Percentiles rank a stretch among this genome's conserved stretches.
Conservation (phyloP, 2,113 vertebrate genomes). For the Oceanites oceanicus region DNA sequence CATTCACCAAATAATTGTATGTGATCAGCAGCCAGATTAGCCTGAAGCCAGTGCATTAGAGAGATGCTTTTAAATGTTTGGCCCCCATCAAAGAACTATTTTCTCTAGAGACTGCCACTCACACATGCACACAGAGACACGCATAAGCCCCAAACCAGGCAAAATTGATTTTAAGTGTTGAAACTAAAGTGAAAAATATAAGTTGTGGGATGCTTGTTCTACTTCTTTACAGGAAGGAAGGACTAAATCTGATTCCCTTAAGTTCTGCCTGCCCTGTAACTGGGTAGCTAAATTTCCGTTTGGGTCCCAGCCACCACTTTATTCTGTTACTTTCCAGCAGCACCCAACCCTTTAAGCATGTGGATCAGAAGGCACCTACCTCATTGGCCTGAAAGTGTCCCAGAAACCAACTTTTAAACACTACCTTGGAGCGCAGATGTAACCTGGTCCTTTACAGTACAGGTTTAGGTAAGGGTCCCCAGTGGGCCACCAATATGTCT, state of each 20-base stretch:
- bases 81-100: not conserved
- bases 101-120: not conserved
- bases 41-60: not conserved
- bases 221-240: not conserved
- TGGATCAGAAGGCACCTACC: not conserved
- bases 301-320: not conserved
- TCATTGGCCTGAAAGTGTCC: not conserved
- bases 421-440: fast-evolving
- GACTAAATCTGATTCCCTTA: not conserved
- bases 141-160: not conserved
- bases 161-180: not conserved
- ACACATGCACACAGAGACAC: not conserved
- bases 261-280: not conserved
- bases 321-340: not conserved
- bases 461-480: not conserved
- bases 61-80: not conserved
- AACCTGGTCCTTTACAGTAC: not conserved
- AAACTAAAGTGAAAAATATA: not conserved
- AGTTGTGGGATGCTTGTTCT: not conserved
- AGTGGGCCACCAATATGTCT: not conserved
- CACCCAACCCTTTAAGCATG: not conserved
- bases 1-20: constrained; percentile 9
- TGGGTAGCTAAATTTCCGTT: not conserved
- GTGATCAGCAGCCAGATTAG: constrained; percentile 51
- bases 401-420: not conserved